Evolutionary conservation across 2,888 invertebrate species (phyloP).

Genomic region (Phortica magna): DNA sequence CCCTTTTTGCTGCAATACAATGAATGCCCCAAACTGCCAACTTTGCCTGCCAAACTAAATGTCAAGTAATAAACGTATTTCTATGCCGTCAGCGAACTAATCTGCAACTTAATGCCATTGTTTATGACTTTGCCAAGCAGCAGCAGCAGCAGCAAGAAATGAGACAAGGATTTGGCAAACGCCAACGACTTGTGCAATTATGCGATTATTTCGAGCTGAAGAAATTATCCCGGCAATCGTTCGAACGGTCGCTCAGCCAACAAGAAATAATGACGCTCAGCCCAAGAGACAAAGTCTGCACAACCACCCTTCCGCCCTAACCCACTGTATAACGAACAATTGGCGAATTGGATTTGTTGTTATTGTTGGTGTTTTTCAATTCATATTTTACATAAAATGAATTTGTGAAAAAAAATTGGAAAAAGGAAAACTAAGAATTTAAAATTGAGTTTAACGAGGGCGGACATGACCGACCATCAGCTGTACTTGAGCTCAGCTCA

Average conservation of each 20-base stretch:
- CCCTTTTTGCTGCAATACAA: background rate
- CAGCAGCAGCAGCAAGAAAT: too few relatives aligned
- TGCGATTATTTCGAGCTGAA: constrained; percentile 43
- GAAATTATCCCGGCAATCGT: constrained; percentile 29
- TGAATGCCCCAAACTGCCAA: too few relatives aligned
- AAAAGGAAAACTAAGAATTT: constrained; percentile 1
- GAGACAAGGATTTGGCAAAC: constrained; percentile 12
- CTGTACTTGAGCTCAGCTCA: background rate
- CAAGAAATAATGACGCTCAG: background rate
- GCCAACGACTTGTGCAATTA: constrained; percentile 9
- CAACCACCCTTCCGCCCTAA: background rate
- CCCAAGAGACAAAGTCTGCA: background rate
- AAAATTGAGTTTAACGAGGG: constrained; percentile 23
- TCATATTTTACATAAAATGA: background rate
- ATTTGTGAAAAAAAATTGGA: background rate
- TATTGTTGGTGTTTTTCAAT: background rate
- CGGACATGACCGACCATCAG: background rate
- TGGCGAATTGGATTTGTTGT: background rate
- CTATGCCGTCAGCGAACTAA: background rate
- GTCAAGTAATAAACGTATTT: background rate
- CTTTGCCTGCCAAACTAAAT: too few relatives aligned
- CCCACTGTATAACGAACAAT: background rate
- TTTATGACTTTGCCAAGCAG: constrained; percentile 27
- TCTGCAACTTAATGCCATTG: constrained; percentile 15
- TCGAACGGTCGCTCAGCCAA: background rate